Conservation (phyloP, 2,888 invertebrate species). For the Galerucella pusilla region DNA sequence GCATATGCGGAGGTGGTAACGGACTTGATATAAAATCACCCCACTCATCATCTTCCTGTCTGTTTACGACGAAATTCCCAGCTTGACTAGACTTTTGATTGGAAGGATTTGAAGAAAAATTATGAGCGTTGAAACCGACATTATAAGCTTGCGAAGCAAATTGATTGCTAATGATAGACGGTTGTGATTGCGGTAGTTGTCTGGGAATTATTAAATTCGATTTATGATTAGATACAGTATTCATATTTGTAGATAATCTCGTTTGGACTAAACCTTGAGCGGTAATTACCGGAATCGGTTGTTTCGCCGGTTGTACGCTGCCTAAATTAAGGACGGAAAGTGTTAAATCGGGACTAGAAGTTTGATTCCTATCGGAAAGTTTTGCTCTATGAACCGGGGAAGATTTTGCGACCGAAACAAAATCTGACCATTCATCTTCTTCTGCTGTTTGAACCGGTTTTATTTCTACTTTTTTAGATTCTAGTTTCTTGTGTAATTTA, state of each 20-base stretch:
- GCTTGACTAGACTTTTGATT: slow-evolving; percentile 23
- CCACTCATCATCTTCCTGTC: slow-evolving; percentile 68
- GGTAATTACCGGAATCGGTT: slow-evolving; percentile 62
- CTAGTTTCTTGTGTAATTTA: slow-evolving; percentile 17
- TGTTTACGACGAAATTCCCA: background rate
- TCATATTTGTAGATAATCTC: slow-evolving; percentile 53
- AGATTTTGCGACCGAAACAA: slow-evolving; percentile 64
- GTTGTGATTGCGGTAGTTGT: slow-evolving; percentile 43
- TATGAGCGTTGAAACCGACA: slow-evolving; percentile 25
- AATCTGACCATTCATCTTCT: slow-evolving; percentile 73
- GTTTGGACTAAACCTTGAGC: slow-evolving; percentile 61
- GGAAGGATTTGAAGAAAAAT: slow-evolving; percentile 20
- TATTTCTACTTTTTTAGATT: slow-evolving; percentile 21
- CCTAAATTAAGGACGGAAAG: slow-evolving; percentile 61
- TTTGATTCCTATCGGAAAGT: slow-evolving; percentile 49
- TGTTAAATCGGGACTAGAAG: slow-evolving; percentile 59
- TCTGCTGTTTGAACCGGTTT: slow-evolving; percentile 54
- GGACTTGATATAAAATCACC: slow-evolving; percentile 69
- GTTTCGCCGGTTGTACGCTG: slow-evolving; percentile 59
- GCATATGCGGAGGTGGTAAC: slow-evolving; percentile 50
- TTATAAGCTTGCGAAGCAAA: slow-evolving; percentile 50
- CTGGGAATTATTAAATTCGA: slow-evolving; percentile 31
- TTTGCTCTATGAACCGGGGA: slow-evolving; percentile 51
- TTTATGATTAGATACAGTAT: slow-evolving; percentile 36
- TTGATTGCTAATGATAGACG: slow-evolving; percentile 60